These are phyloP conservation scores for Caenorhabditis inopinata DNA, from an alignment of 1,140 invertebrate genomes.

Conservation along the genomic window DNA sequence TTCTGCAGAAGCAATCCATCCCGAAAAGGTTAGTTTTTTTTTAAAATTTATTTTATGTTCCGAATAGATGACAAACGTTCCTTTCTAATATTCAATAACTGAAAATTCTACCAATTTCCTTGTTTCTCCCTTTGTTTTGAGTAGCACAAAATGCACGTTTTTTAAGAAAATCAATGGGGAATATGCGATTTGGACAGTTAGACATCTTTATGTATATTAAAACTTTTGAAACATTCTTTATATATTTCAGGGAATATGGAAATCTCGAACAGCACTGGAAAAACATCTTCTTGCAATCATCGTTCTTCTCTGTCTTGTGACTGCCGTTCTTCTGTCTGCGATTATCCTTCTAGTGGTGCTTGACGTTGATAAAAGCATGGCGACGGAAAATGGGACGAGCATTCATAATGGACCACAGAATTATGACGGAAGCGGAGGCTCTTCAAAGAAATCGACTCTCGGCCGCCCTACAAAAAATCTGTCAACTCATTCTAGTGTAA, in stretches of 20 bases:
- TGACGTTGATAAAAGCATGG: background rate
- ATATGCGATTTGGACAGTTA: too few relatives aligned
- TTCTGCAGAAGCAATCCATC: conserved; percentile 22
- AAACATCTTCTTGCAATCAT: conserved; percentile 22
- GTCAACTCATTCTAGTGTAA: too few relatives aligned
- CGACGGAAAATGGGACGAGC: background rate
- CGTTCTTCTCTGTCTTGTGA: conserved; percentile 33
- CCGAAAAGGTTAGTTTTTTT: conserved; percentile 24
- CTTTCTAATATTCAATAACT: too few relatives aligned
- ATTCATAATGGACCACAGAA: background rate
- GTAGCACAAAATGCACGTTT: too few relatives aligned
- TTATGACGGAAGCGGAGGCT: background rate
- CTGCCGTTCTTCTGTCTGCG: conserved; percentile 17
- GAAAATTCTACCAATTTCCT: too few relatives aligned
- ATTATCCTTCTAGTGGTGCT: too few relatives aligned
- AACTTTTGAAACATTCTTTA: too few relatives aligned
- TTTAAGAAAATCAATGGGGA: too few relatives aligned
- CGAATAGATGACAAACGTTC: too few relatives aligned
- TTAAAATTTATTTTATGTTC: background rate
- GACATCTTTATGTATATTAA: too few relatives aligned
- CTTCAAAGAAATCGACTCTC: background rate
- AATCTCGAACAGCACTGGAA: conserved; percentile 39
- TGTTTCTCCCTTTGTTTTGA: too few relatives aligned
- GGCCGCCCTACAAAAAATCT: background rate
- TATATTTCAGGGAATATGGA: conserved; percentile 49